Percentiles rank a stretch among this genome's conserved stretches.
These are phyloP conservation scores for Phthorimaea operculella DNA, from an alignment of 1,140 invertebrate genomes.

Conservation along the genomic window DNA sequence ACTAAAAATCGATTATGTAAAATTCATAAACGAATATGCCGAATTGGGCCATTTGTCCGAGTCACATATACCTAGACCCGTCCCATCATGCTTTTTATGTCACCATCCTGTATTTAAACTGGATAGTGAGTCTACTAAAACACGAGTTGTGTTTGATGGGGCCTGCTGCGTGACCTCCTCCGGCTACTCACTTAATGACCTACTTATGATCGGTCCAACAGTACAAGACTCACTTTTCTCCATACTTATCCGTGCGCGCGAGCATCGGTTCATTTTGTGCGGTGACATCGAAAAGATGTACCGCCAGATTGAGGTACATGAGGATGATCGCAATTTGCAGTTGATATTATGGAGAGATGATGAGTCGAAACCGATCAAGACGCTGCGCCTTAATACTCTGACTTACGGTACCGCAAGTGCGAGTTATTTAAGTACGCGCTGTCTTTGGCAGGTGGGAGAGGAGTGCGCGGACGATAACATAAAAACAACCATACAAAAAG, in stretches of 20 bases:
- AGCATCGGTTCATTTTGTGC: slow-evolving; percentile 27
- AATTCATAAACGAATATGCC: slow-evolving; percentile 9
- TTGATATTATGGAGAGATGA: slow-evolving; percentile 42
- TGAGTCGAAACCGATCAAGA: slow-evolving; percentile 24
- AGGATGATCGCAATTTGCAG: slow-evolving; percentile 20
- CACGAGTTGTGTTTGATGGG: slow-evolving; percentile 7
- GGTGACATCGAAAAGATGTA: slow-evolving; percentile 11
- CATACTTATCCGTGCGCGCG: slow-evolving; percentile 6
- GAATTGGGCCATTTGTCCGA: slow-evolving; percentile 2
- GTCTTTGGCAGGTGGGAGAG: slow-evolving; percentile 4
- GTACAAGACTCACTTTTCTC: slow-evolving; percentile 10
- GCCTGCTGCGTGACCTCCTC: neutral
- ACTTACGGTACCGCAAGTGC: slow-evolving; percentile 7
- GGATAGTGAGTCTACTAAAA: slow-evolving; percentile 6
- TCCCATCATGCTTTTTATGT: slow-evolving; percentile 5
- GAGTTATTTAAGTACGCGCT: slow-evolving; percentile 7
- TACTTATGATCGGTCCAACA: slow-evolving; percentile 6
- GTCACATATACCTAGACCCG: slow-evolving; percentile 6
- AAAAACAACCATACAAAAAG: slow-evolving; percentile 4
- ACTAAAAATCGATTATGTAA: slow-evolving; percentile 3
- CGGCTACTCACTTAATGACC: slow-evolving; percentile 8
- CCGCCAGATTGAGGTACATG: slow-evolving; percentile 2
- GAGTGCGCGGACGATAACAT: neutral
- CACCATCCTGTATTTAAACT: slow-evolving; percentile 7
- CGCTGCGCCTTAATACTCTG: slow-evolving; percentile 24